These are phyloP conservation scores for Drosophila ananassae DNA, from an alignment of 1,140 invertebrate species.

Conservation along the genomic window DNA sequence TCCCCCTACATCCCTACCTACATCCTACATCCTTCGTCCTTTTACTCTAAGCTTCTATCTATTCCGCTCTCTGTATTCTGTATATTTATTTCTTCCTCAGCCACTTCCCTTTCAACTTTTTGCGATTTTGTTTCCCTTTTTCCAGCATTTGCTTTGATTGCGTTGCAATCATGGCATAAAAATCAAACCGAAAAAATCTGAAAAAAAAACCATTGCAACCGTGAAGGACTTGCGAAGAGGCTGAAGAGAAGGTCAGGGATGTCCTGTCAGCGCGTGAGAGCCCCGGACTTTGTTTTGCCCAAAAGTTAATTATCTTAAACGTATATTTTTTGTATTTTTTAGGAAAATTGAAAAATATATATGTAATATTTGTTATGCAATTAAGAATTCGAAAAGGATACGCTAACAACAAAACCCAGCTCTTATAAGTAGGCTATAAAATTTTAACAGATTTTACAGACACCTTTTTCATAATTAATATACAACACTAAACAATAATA, in stretches of 20 bases:
- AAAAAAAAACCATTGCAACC: conserved; percentile 20
- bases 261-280: conserved; percentile 56
- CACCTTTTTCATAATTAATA: background rate
- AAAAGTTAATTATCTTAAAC: conserved; percentile 81
- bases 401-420: background rate
- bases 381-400: no score
- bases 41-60: conserved; percentile 1
- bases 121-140: conserved; percentile 61
- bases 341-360: background rate
- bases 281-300: conserved; percentile 64
- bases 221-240: background rate
- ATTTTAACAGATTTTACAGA: background rate
- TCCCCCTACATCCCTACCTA: conserved; percentile 1
- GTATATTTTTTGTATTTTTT: conserved; percentile 50
- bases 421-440: background rate
- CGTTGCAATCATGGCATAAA: conserved; percentile 75
- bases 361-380: no score
- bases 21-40: background rate
- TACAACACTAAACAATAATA: background rate
- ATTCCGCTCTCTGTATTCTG: conserved; percentile 25
- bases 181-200: conserved; percentile 50
- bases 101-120: conserved; percentile 17
- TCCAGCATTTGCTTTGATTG: conserved; percentile 69
- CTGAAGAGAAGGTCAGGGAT: conserved; percentile 27
- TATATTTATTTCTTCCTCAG: conserved; percentile 19